Conservation (phyloP, 2,797 vertebrate species). For the Halcyon leucocephala region DNA sequence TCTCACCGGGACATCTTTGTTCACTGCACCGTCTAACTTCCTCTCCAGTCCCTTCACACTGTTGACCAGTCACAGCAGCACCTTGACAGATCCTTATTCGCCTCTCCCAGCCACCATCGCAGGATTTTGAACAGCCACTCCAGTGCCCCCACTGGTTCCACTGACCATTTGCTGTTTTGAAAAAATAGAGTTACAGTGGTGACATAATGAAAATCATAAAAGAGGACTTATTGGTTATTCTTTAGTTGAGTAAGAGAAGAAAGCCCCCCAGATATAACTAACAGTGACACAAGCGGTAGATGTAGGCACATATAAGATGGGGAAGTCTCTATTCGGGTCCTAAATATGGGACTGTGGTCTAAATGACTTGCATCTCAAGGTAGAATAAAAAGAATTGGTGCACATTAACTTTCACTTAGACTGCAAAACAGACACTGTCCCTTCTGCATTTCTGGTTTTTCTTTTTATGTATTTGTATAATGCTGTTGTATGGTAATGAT, state of each 20-base stretch:
- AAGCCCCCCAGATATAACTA: neutral
- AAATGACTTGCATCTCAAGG: neutral
- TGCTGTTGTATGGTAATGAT: neutral
- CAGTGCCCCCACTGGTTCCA: constrained; percentile 99
- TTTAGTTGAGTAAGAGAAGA: neutral
- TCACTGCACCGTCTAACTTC: constrained; percentile 96
- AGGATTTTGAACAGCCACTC: constrained; percentile 98
- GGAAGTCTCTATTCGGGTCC: neutral
- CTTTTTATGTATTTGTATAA: neutral
- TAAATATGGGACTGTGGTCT: neutral
- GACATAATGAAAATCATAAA: neutral
- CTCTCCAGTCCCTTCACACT: constrained; percentile 92
- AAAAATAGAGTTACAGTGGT: neutral
- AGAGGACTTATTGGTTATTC: neutral
- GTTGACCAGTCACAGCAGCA: constrained; percentile 87
- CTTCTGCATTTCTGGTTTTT: neutral
- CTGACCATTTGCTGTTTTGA: constrained; percentile 91
- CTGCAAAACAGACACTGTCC: neutral
- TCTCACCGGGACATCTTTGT: constrained; percentile 95
- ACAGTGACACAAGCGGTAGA: neutral
- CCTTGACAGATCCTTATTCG: constrained; percentile 93
- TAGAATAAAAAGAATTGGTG: neutral
- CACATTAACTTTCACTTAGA: neutral
- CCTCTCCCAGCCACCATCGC: constrained; percentile 96
- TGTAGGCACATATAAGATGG: neutral